Evolutionary conservation across 2,797 vertebrate species (phyloP), one percentile per base, ranked within the genome.

Genomic region (Hippocampus kuda): DNA sequence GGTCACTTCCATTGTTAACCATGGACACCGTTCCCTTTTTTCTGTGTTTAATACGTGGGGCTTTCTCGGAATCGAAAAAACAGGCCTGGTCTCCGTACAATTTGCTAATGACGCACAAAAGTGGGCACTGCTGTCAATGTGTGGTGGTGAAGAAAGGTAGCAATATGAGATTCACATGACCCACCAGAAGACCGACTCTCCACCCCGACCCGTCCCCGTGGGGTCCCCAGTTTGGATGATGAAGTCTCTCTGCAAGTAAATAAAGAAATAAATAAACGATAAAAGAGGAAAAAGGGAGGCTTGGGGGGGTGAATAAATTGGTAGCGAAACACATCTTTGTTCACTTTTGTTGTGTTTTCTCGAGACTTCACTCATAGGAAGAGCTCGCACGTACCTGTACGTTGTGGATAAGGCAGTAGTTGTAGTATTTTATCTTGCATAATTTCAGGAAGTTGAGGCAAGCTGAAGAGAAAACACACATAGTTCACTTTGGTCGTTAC

Each of bases 361-460:
- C 34, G 34, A 13, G 12, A 3, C 15, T 44, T 13, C 12, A 4
- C 12, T 4, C 12, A 13, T 46, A 15, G 44, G 44, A 13, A 56
- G 5, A 61, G 0, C 2, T 22, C 13, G 4, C 15, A 18, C 26
- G 56, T 88, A 98, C 97, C 92, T 99, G 97, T 1, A 99, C 94
- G 92, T 93, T 98, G 86, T 99, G 92, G 88, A 99, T 82, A 73
- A 99, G 94, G 71, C 96, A 96, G 74, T 93, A 99, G 87, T 99
- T 99, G 88, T 99, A 99, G 81, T 94, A 95, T 75, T 99, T 99
- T 84, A 93, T 94, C 89, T 98, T 99, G 89, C 97, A 99, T 72
- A 99, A 89, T 79, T 99, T 98, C 84, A 99, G 77, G 72, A 99
- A 99, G 89, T 98, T 99, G 68, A 96, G 83, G 68, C 89, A 94